Percentiles rank a stretch among this genome's conserved stretches.
These are phyloP conservation scores for Tenebrio molitor DNA, from an alignment of 1,140 invertebrate genomes.

Conservation along the genomic window DNA sequence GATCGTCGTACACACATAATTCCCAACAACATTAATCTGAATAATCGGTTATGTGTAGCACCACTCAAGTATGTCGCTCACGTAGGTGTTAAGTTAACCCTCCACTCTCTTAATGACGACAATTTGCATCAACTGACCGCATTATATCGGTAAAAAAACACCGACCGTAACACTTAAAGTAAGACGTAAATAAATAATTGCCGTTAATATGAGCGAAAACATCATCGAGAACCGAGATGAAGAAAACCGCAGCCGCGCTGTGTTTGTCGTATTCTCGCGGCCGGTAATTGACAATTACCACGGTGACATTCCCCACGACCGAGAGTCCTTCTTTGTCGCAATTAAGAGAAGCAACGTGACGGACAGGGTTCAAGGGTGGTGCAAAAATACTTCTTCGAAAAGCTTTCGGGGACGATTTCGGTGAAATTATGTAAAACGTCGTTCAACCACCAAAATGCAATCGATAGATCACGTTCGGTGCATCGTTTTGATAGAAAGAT, in stretches of 20 bases:
- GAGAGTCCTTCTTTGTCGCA: constrained; percentile 8
- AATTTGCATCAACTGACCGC: not conserved
- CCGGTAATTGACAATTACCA: constrained; percentile 38
- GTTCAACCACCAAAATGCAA: not conserved
- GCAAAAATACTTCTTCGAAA: not conserved
- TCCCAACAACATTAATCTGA: not conserved
- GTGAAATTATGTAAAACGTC: constrained; percentile 5
- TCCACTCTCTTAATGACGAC: not conserved
- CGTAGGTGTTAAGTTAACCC: constrained; percentile 2
- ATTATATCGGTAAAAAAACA: not conserved
- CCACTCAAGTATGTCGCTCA: not conserved
- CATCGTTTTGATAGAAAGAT: constrained; percentile 48
- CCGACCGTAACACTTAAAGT: not conserved
- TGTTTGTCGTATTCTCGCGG: constrained; percentile 10
- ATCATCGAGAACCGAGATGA: not conserved
- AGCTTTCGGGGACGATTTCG: too few relatives aligned
- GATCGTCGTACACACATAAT: not conserved
- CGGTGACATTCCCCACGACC: constrained; percentile 26
- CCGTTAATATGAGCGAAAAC: not conserved
- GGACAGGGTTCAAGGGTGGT: not conserved
- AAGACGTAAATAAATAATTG: not conserved
- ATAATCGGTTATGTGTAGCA: not conserved
- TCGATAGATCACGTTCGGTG: constrained; percentile 44
- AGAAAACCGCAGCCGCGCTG: not conserved
- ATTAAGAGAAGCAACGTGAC: constrained; percentile 1